Evolutionary conservation across 1,140 invertebrate species (phyloP), one percentile per base, ranked within the genome.

Genomic region (Coelopa frigida): DNA sequence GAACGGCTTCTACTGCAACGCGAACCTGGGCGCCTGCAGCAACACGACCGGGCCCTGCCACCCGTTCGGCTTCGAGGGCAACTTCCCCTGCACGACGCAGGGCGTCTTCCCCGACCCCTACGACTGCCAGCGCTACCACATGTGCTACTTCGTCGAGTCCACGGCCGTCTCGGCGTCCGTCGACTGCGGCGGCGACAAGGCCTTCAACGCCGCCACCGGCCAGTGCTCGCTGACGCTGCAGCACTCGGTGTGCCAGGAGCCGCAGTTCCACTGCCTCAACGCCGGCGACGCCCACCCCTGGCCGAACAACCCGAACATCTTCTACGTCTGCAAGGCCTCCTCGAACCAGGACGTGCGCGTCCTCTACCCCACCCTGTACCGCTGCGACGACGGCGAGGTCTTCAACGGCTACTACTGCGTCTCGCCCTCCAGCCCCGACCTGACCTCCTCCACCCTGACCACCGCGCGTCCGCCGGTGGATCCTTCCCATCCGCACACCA

Each of bases 21-120:
- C 60, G 1, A 54, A 54, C 0, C 33, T 57, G 26, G 59, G 59
- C 6, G 53, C 20, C 17, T 69, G 66, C 38, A 61, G 59, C 10
- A 62, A 68, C 48, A 52, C 48, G 4, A 66, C 62, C 1, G 66
- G 66, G 0, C 66, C 66, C 0, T 69, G 66, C 26, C 61, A 69
- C 52, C 66, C 65, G 0, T 59, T 68, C 39, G 61, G 62, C 5
- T 56, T 56, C 21, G 61, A 62, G 23, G 61, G 56, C 26, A 68
- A 65, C 46, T 68, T 68, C 8, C 59, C 60, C 24, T 68, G 65
- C 46, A 65, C 64, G 15, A 61, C 65, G 11, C 55, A 68, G 22
- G 70, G 70, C 27, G 57, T 68, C n/a, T 71, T 67, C 22, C 70
- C 70, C 2, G 66, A 72, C 54, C 61, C 70, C 3, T 69, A 68